These are phyloP conservation scores for Craterocephalus amniculus DNA, from an alignment of 2,797 vertebrate species.

Conservation along the genomic window DNA sequence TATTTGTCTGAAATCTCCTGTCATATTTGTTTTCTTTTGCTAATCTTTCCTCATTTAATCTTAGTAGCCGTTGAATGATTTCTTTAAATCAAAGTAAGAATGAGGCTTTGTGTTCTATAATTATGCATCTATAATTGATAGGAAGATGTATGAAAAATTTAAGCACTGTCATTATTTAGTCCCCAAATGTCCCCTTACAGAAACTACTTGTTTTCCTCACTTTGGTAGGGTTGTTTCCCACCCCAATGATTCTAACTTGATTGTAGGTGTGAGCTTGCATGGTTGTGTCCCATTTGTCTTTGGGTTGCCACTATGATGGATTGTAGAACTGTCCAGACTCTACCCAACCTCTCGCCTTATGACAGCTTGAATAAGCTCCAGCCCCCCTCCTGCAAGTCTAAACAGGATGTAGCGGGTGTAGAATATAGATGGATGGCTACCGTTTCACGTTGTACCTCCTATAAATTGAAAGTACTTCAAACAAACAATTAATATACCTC, in stretches of 20 bases:
- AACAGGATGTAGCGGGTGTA: not conserved
- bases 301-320: not conserved
- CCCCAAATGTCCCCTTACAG: not conserved
- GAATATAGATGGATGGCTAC: not conserved
- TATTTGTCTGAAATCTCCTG: conserved; percentile 2
- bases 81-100: conserved; percentile 10
- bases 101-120: not conserved
- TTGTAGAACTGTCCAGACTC: not conserved
- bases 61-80: not conserved
- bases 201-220: conserved; percentile 12
- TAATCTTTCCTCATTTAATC: not conserved
- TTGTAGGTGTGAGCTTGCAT: not conserved
- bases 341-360: not conserved
- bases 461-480: not conserved
- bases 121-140: not conserved
- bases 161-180: conserved; percentile 4
- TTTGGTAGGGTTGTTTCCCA: not conserved
- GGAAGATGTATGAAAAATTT: conserved; percentile 3
- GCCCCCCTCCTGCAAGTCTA: not conserved
- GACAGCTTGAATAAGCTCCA: not conserved
- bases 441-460: not conserved
- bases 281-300: conserved; percentile 1
- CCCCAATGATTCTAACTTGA: not conserved
- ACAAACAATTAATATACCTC: not conserved
- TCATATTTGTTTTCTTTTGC: conserved; percentile 21